Base-by-base conservation (phyloP, 2,113 vertebrate species). In the Callithrix jacchus region DNA sequence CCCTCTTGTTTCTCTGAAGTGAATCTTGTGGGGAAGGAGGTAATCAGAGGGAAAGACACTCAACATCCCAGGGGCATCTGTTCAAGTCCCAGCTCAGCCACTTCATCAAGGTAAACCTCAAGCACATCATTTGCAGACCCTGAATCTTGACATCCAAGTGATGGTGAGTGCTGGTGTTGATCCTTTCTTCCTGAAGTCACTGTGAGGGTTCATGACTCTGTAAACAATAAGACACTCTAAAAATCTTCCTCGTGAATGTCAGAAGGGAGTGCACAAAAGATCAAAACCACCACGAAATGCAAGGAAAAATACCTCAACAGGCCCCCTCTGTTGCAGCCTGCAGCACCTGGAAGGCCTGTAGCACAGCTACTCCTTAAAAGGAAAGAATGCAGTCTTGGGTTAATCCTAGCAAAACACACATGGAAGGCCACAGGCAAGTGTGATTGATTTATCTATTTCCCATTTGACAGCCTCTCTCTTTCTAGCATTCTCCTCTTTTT, bases 101-200 rank as follows among this genome's bases (percentile, higher is more conserved):
- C 42, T 54, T 52, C n/a, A 9, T 18, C 40, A 7, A 2, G 32
- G 64, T 40, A 35, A 16, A 4, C 37, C 87, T 27, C n/a, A 8
- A 23, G 61, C 83, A 47, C 10, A 3, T 73, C 52, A 30, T 56
- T 52, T 13, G 18, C 3, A 52, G 35, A 25, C 68, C 30, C 35
- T 45, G 37, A 68, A 47, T 66, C 77, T 45, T 30, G 0, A 18
- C 10, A 14, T 42, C 35, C 47, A 6, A 2, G 14, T 5, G 16
- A 47, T 25, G 7, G 0, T 6, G 18, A 23, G 5, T 11, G 10
- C 3, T 35, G 23, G 0, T n/a, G 37, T 8, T 1, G 54, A 8
- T 23, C 13, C 13, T 45, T 42, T 9, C 10, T 13, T 52, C 52
- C 5, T 3, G 6, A 66, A n/a, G 58, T 30, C 73, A 5, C 0